A percentile compares a stretch with the other conserved stretches of the same genome.
phyloP scores from a whole-genome alignment of 2,113 vertebrate genomes.

The Strix aluco region DNA sequence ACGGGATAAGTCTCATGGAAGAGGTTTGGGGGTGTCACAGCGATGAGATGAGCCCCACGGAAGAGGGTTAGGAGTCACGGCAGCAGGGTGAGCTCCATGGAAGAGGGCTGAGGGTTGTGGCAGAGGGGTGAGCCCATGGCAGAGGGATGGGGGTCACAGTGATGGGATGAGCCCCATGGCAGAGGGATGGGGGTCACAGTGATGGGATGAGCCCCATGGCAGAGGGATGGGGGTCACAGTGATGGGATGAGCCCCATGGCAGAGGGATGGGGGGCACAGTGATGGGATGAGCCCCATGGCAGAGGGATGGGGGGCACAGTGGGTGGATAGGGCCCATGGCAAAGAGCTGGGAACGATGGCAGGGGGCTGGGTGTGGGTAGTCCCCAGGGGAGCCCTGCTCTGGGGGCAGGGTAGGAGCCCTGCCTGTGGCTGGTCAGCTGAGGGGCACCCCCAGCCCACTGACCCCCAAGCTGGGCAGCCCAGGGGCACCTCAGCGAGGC shows the following conservation, averaged over 20 bases:
- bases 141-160: no score
- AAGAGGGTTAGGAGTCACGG: no score
- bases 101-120: no score
- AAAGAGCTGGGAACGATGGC: background rate
- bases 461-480: background rate
- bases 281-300: background rate
- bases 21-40: no score
- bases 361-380: rapidly evolving
- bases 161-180: no score
- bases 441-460: background rate
- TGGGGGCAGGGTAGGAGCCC: background rate
- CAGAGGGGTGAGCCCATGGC: background rate
- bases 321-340: rapidly evolving
- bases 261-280: background rate
- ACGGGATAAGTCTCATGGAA: no score
- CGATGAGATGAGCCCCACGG: no score
- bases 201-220: background rate
- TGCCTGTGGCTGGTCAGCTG: background rate
- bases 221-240: background rate
- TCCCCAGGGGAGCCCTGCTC: background rate
- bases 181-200: background rate
- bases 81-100: background rate
- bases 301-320: background rate
- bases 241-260: background rate
- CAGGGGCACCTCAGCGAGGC: rapidly evolving